Evolutionary conservation across 1,140 invertebrate genomes (phyloP), one percentile per base, ranked within the genome.

Genomic region (Aphis gossypii): DNA sequence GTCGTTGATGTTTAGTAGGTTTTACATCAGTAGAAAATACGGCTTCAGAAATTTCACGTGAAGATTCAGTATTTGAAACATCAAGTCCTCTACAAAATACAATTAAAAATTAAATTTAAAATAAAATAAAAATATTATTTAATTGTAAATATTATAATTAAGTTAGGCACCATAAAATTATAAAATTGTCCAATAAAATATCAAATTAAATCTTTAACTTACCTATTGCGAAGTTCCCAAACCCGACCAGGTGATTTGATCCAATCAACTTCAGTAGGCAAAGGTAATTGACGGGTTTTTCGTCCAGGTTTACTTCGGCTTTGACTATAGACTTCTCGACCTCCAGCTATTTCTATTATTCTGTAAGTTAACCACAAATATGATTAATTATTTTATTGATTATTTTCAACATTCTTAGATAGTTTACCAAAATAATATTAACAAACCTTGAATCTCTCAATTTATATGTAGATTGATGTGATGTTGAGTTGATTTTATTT

Each of bases 301-400:
- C 97, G 96, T 91, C 97, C 96, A 88, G 97, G 97, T 96, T 98
- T 97, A 94, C 97, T 97, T 94, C 97, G 95, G 95, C 97, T 98
- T 95, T 98, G 97, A 60, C 97, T 98, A 95, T 97, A 98, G 87
- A 98, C 96, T 95, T 98, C 97, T 92, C 97, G 96, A 92, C 98
- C 98, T 94, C 98, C 98, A 83, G 97, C 98, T 95, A 98, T 98
- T 96, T 98, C 97, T 95, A 98, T 98, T 95, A 98, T 98, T 95
- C 97, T 97, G 95, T 95, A 96, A 95, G 23, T 54, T 87, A 76
- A 76, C n/a, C 60, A 76, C n/a, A 76, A 35, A 76, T 76, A 76
- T 35, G 23, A 76, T 41, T 41, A 1, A 41, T 41, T 41, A 41
- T 41, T 41, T 41, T 41, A 41, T 41, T 41, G 0, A 41, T 41